These are phyloP conservation scores for Thereva nobilitata DNA, from an alignment of 2,888 invertebrate genomes.

Conservation along the genomic window DNA sequence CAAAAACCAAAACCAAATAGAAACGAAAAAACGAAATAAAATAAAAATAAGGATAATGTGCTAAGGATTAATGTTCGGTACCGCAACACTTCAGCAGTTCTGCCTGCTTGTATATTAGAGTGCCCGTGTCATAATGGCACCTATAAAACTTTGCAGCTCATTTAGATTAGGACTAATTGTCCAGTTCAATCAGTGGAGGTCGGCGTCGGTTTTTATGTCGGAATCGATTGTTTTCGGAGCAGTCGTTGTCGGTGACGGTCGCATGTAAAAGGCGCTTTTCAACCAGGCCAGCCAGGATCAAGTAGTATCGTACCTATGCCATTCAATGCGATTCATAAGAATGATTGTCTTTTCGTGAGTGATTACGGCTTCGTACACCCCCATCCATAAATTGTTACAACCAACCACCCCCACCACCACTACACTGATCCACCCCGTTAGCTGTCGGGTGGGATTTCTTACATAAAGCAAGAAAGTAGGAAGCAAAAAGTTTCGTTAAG, in stretches of 20 bases:
- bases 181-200: constrained; percentile 4
- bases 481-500: constrained; percentile 17
- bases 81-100: background rate
- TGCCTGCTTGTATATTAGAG: background rate
- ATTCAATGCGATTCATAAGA: constrained; percentile 18
- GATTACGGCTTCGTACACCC: constrained; percentile 35
- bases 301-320: background rate
- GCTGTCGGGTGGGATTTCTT: background rate
- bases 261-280: constrained; percentile 1
- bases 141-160: constrained; percentile 29
- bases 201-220: constrained; percentile 7
- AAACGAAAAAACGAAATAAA: too few relatives aligned
- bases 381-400: too few relatives aligned
- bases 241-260: constrained; percentile 4
- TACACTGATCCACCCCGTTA: background rate
- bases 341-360: constrained; percentile 36
- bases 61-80: constrained; percentile 13
- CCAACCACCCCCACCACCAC: constrained; percentile 3
- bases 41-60: too few relatives aligned
- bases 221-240: constrained; percentile 15
- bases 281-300: background rate
- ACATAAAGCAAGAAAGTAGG: background rate
- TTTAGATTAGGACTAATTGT: constrained; percentile 31
- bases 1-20: constrained; percentile 17
- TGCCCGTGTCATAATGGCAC: constrained; percentile 20